Conservation (phyloP, 2,888 invertebrate genomes). For the Cordilura impudica region DNA sequence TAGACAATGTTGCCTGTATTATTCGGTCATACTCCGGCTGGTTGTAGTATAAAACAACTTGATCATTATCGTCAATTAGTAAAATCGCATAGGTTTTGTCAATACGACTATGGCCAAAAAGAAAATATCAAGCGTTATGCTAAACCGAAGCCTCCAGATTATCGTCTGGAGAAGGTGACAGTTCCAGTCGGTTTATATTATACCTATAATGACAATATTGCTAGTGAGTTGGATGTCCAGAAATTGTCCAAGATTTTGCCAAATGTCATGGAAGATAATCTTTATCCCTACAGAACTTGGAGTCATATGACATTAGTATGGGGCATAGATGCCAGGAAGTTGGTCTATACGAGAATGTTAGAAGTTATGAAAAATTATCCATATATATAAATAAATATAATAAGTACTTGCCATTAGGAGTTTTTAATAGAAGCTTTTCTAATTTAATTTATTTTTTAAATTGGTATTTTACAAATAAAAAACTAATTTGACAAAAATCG, state of each 20-base stretch:
- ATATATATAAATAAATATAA: neutral
- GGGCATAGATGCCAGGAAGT: constrained; percentile 63
- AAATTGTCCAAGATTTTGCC: constrained; percentile 67
- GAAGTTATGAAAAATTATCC: constrained; percentile 61
- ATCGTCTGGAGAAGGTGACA: constrained; percentile 78
- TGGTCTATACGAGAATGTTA: constrained; percentile 66
- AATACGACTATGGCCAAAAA: constrained; percentile 78
- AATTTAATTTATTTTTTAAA: too few species aligned
- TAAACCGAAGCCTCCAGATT: constrained; percentile 78
- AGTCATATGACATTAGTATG: constrained; percentile 71
- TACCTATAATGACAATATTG: constrained; percentile 77
- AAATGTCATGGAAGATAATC: constrained; percentile 66
- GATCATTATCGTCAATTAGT: constrained; percentile 80
- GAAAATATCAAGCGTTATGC: constrained; percentile 79
- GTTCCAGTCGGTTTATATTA: constrained; percentile 78
- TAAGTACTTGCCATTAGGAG: too few species aligned
- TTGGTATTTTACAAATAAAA: too few species aligned
- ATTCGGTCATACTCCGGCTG: constrained; percentile 81
- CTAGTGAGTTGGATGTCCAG: constrained; percentile 75
- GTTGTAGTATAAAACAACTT: constrained; percentile 79
- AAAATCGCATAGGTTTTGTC: constrained; percentile 73
- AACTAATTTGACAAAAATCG: too few species aligned
- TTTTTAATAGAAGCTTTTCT: too few species aligned
- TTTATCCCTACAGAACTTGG: constrained; percentile 67
- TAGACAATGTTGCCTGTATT: constrained; percentile 81